These are phyloP conservation scores for Scelioninae gen. 1 DNA, from an alignment of 2,888 invertebrate species.

Conservation along the genomic window DNA sequence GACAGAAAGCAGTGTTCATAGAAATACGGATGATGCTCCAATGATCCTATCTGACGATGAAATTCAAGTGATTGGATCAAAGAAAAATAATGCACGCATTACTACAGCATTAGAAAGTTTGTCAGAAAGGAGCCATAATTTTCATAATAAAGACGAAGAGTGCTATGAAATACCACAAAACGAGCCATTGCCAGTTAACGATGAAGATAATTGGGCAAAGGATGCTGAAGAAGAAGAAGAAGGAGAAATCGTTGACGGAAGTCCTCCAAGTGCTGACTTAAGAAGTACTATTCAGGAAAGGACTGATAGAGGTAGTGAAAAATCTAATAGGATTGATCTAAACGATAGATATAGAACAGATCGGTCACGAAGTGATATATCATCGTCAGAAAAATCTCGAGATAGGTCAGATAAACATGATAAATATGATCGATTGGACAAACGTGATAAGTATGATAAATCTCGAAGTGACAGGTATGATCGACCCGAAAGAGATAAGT, in stretches of 20 bases:
- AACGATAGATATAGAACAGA: conserved; percentile 25
- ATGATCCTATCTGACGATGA: conserved; percentile 83
- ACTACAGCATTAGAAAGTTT: not conserved
- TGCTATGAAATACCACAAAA: conserved; percentile 60
- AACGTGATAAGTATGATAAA: conserved; percentile 26
- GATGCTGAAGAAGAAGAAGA: conserved; percentile 56
- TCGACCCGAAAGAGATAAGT: conserved; percentile 11
- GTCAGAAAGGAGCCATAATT: not conserved
- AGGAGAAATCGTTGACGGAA: conserved; percentile 52
- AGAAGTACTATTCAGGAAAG: conserved; percentile 10
- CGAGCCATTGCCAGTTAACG: conserved; percentile 41
- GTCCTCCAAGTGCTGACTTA: not conserved
- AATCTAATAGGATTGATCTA: not conserved
- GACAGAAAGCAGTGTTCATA: conserved; percentile 61
- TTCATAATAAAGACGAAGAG: conserved; percentile 25
- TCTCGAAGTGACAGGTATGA: conserved; percentile 33
- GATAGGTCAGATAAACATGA: conserved; percentile 38
- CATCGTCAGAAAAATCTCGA: conserved; percentile 31
- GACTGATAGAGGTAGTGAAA: not conserved
- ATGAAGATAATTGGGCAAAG: conserved; percentile 38
- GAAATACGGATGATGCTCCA: conserved; percentile 81
- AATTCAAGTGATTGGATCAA: conserved; percentile 51
- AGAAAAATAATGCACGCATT: no score
- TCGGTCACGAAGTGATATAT: conserved; percentile 11
- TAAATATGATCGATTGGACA: conserved; percentile 22